These are phyloP conservation scores for Manis javanica DNA, from an alignment of 2,797 vertebrate genomes.

Conservation along the genomic window DNA sequence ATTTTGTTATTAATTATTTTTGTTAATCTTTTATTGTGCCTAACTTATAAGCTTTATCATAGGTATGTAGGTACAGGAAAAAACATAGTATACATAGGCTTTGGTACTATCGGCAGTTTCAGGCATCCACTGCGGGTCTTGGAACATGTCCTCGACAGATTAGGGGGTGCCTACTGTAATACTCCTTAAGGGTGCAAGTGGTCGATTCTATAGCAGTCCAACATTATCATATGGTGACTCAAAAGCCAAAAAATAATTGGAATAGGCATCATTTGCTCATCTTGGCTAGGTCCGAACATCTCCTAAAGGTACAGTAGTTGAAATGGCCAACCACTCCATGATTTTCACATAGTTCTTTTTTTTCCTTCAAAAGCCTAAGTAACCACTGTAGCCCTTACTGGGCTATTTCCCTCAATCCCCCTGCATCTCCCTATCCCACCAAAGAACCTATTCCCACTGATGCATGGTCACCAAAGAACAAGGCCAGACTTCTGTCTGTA, in stretches of 20 bases:
- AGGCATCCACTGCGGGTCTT: not conserved
- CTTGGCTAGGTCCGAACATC: not conserved
- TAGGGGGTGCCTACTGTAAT: not conserved
- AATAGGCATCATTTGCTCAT: not conserved
- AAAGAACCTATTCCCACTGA: not conserved
- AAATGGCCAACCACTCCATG: not conserved
- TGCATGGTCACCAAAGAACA: not conserved
- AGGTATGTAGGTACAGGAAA: not conserved
- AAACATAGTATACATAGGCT: not conserved
- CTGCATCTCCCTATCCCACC: not conserved
- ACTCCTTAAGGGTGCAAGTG: not conserved
- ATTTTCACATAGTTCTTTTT: not conserved
- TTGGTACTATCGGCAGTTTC: not conserved
- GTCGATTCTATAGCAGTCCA: not conserved
- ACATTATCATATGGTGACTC: not conserved
- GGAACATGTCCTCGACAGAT: not conserved
- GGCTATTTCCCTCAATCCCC: not conserved
- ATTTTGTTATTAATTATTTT: not conserved
- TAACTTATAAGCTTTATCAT: not conserved
- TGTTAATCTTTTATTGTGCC: not conserved
- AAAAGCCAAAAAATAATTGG: constrained; percentile 3
- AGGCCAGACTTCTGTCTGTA: not conserved
- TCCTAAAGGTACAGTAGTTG: not conserved
- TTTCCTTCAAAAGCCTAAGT: not conserved
- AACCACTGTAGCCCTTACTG: not conserved